Percentiles rank a stretch among this genome's conserved stretches.
Evolutionary conservation across 2,888 invertebrate genomes (phyloP).

Genomic region (Yponomeuta malinellus): DNA sequence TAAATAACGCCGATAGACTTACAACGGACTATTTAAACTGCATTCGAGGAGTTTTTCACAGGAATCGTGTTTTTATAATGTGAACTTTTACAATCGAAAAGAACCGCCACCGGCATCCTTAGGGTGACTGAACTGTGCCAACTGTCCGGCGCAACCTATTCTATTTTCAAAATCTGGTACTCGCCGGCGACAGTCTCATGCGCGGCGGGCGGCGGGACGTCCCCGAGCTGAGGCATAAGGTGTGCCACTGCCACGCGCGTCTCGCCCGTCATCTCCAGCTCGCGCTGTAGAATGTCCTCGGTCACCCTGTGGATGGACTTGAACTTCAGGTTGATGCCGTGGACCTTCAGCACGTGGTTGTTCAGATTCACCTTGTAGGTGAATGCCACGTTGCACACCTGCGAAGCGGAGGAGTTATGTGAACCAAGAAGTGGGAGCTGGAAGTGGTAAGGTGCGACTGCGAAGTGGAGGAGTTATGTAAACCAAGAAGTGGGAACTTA

Average conservation of each 20-base stretch:
- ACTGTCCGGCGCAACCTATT: background rate
- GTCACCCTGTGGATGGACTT: slow-evolving; percentile 69
- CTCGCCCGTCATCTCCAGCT: slow-evolving; percentile 54
- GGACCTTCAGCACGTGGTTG: slow-evolving; percentile 67
- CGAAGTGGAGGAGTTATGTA: slow-evolving; percentile 17
- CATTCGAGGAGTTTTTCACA: too few relatives aligned
- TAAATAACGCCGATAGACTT: too few relatives aligned
- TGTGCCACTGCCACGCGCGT: slow-evolving; percentile 50
- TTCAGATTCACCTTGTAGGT: slow-evolving; percentile 72
- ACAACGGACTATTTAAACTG: too few relatives aligned
- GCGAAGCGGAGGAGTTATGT: slow-evolving; percentile 22
- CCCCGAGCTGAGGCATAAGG: slow-evolving; percentile 51
- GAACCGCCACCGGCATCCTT: too few relatives aligned
- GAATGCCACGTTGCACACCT: slow-evolving; percentile 71
- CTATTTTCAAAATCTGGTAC: background rate
- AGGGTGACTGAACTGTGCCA: too few relatives aligned
- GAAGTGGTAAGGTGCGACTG: slow-evolving; percentile 30
- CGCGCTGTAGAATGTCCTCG: slow-evolving; percentile 56
- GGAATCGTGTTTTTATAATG: too few relatives aligned
- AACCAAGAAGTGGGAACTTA: too few relatives aligned
- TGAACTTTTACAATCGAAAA: too few relatives aligned
- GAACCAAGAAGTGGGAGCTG: background rate
- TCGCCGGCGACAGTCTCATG: slow-evolving; percentile 46
- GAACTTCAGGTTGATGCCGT: slow-evolving; percentile 68
- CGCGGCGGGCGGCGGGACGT: slow-evolving; percentile 51